Base-by-base conservation (phyloP, 2,888 invertebrate species). In the Rhimphoctona megacephalus region DNA sequence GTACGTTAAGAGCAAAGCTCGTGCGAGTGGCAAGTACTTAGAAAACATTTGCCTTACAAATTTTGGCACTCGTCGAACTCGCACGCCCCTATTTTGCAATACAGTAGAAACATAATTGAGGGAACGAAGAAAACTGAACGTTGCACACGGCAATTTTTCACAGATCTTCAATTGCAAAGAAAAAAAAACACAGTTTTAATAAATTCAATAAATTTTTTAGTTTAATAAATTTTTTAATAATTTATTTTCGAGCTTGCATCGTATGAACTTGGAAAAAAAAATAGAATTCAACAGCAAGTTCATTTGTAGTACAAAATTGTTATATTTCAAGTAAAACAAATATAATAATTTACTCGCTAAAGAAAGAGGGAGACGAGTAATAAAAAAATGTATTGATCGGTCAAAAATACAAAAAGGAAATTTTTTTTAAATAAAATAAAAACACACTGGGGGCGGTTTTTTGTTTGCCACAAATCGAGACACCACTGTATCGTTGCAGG, bases 11-110 rank as follows among this genome's bases (percentile, higher is more conserved):
- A 52, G 61, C 17, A 46, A 73, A 73, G 64, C 73, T 72, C 84
- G 78, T 74, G 79, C 64, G 86, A 87, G 86, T 82, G 81, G 79
- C 81, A 77, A 87, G 87, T 85, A 64, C 85, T 54, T 74, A 30
- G 49, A 19, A 39, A 87, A 87, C 8, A 87, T 87, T 87, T 87
- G 87, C 85, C 79, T 87, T 76, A 72, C 87, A 87, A 85, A 87
- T 87, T 87, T 83, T 85, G 79, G 85, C 87, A 87, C 85, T 87
- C 54, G 70, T 69, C 61, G 22, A 36, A 46, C 46, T 82, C 57
- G 66, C 57, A 25, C 46, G 66, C 57, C 52, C 46, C 43, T 54
- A 11, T 54, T 39, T 39, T 17, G 72, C 25, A 52, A 74, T 61
- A 64, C 64, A 77, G 64, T 46, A 49, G 33, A 46, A 46, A 7